These are phyloP conservation scores for Azorinus chamasolen DNA, from an alignment of 2,888 invertebrate genomes.

Conservation along the genomic window DNA sequence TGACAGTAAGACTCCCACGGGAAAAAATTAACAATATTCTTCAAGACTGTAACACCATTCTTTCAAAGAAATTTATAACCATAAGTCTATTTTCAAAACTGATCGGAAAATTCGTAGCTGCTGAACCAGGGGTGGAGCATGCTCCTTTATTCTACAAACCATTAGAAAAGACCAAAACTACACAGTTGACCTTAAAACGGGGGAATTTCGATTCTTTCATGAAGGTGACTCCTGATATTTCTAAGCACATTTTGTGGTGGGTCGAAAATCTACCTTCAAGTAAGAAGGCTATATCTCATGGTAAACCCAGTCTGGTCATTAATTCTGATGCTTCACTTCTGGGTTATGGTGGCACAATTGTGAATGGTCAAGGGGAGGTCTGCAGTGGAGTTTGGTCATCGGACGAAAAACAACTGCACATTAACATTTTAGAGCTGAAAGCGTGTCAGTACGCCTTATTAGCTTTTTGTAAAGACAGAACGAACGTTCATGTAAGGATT, in stretches of 20 bases:
- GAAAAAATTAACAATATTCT: constrained; percentile 19
- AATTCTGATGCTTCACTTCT: constrained; percentile 3
- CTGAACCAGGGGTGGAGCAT: constrained; percentile 53
- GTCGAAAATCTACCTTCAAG: constrained; percentile 7
- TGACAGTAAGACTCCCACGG: constrained; percentile 33
- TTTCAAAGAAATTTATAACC: constrained; percentile 10
- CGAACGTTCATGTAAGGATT: constrained; percentile 18
- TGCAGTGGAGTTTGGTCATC: constrained; percentile 33
- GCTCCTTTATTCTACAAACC: constrained; percentile 50
- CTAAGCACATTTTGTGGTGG: constrained; percentile 7
- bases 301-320: constrained; percentile 3
- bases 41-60: constrained; percentile 25
- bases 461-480: constrained; percentile 14
- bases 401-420: constrained; percentile 29
- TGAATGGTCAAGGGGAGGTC: not conserved
- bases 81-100: constrained; percentile 40
- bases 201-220: constrained; percentile 21
- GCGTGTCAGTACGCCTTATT: constrained; percentile 22
- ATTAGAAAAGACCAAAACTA: constrained; percentile 54
- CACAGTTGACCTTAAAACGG: constrained; percentile 22
- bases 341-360: constrained; percentile 26
- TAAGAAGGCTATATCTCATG: constrained; percentile 1
- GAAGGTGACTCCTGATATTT: constrained; percentile 1
- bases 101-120: constrained; percentile 55
- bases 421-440: constrained; percentile 42